Evolutionary conservation across 2,113 vertebrate genomes (phyloP).

Genomic region (Pitta sordida): DNA sequence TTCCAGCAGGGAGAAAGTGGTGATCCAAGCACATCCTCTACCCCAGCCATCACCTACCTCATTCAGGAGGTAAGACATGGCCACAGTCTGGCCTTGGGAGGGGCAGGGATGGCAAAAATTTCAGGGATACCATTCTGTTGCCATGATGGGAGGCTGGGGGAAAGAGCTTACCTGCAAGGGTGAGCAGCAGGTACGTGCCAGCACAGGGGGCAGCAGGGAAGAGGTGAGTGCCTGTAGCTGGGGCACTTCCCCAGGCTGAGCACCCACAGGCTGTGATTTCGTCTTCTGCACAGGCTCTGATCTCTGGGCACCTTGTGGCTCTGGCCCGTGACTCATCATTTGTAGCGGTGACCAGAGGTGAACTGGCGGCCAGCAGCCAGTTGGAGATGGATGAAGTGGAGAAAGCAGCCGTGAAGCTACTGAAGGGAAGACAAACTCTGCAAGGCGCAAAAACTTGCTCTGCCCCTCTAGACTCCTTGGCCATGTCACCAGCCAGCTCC

Average conservation of each 20-base stretch:
- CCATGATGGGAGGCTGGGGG: background rate
- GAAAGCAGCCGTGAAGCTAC: constrained; percentile 68
- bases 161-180: background rate
- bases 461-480: background rate
- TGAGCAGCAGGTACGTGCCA: background rate
- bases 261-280: background rate
- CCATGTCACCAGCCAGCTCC: background rate
- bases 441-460: background rate
- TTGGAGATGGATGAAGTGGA: constrained; percentile 76
- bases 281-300: constrained; percentile 74
- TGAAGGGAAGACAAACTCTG: constrained; percentile 60
- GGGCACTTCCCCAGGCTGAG: background rate
- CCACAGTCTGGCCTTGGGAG: background rate
- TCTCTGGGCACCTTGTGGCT: constrained; percentile 69
- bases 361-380: constrained; percentile 79
- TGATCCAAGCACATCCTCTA: background rate
- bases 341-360: constrained; percentile 68
- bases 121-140: background rate
- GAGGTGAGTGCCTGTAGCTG: background rate
- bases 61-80: constrained; percentile 79
- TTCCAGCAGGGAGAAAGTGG: background rate
- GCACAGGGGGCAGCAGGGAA: background rate
- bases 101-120: background rate
- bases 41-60: constrained; percentile 75
- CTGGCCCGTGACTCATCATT: constrained; percentile 76